Percentiles rank a stretch among this genome's conserved stretches.
Evolutionary conservation across 2,888 invertebrate genomes (phyloP).

Genomic region (Lycocerus yunnanus): DNA sequence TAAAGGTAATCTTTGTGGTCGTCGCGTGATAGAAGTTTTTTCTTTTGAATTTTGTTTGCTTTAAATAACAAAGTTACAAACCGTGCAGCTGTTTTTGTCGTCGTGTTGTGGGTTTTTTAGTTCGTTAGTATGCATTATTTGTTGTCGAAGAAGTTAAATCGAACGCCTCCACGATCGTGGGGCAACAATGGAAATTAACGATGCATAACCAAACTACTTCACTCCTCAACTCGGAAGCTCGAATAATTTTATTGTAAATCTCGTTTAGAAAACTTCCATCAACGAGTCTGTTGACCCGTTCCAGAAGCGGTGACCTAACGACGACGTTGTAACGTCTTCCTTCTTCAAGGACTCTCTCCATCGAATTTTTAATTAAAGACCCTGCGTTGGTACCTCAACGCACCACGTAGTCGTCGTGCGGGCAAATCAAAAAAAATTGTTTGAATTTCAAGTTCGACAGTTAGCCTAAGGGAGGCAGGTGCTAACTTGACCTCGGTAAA

Average conservation of each 20-base stretch:
- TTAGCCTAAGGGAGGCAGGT: constrained; percentile 29
- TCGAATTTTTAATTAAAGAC: constrained; percentile 9
- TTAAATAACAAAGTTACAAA: constrained; percentile 18
- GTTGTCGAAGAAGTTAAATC: constrained; percentile 1
- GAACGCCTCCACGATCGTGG: constrained; percentile 8
- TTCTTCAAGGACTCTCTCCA: neutral
- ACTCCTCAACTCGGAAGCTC: constrained; percentile 28
- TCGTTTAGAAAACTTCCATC: constrained; percentile 23
- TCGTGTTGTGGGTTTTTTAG: neutral
- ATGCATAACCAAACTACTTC: constrained; percentile 24
- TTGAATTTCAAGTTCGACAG: constrained; percentile 16
- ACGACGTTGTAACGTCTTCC: neutral
- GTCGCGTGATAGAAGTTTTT: constrained; percentile 18
- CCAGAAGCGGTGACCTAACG: constrained; percentile 26
- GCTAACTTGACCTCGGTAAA: constrained; percentile 24
- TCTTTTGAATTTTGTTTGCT: constrained; percentile 13
- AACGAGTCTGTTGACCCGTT: constrained; percentile 35
- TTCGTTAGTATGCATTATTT: neutral
- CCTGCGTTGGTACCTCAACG: too few species aligned
- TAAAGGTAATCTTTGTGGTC: constrained; percentile 13
- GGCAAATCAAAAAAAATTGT: constrained; percentile 15
- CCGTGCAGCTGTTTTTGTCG: constrained; percentile 14
- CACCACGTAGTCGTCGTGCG: neutral
- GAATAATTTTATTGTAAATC: constrained; percentile 27
- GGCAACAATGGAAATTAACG: constrained; percentile 29